These are phyloP conservation scores for Monarcha castaneiventris DNA, from an alignment of 2,113 vertebrate species.

Conservation along the genomic window DNA sequence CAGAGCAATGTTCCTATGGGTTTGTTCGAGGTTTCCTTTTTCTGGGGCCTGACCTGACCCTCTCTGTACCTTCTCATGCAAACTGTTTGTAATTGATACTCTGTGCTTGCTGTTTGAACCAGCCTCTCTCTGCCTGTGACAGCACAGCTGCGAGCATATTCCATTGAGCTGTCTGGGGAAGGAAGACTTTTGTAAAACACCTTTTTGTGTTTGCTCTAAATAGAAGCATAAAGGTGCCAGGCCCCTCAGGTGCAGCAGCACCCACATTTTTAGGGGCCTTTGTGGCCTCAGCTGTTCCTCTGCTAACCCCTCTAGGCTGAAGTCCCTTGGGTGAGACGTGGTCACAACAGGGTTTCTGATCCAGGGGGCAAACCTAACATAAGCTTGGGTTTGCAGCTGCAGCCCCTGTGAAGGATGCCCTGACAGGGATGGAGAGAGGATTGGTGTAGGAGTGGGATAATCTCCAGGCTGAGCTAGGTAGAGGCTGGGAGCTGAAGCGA, in stretches of 20 bases:
- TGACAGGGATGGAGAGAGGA: neutral
- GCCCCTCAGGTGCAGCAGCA: neutral
- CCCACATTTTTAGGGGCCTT: accelerated
- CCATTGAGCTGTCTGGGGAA: neutral
- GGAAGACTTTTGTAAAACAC: neutral
- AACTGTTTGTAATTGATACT: neutral
- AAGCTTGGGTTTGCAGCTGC: neutral
- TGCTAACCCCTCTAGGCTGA: neutral
- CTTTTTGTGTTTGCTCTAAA: neutral
- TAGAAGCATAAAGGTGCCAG: neutral
- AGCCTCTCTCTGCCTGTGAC: neutral
- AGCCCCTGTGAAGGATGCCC: neutral
- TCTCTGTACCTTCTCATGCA: neutral
- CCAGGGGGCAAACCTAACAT: neutral
- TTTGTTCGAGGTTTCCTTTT: neutral
- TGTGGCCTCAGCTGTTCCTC: neutral
- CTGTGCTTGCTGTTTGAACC: neutral
- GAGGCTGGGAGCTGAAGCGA: neutral
- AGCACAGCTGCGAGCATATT: neutral
- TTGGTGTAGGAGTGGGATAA: accelerated
- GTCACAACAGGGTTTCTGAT: accelerated
- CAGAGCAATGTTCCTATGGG: neutral
- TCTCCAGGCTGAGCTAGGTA: neutral
- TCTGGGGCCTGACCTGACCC: neutral
- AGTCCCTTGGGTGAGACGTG: accelerated